Evolutionary conservation across 2,113 vertebrate genomes (phyloP), one percentile per base, ranked within the genome.

Genomic region (Xenopus laevis): DNA sequence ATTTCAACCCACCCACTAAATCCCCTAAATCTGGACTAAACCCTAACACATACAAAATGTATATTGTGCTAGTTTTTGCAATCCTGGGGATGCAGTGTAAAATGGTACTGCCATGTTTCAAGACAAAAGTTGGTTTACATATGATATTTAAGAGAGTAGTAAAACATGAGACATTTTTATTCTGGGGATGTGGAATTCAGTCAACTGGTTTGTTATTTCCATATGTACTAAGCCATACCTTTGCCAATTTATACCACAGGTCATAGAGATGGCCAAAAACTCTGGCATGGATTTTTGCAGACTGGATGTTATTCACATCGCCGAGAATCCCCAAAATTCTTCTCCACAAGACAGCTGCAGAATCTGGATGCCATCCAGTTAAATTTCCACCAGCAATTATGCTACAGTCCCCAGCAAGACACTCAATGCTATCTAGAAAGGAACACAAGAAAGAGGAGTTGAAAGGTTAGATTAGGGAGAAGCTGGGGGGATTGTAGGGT

Each of bases 371-470:
- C 97, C 97, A 99, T 16, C 97, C 97, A 0, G 91, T 89, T 55
- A 99, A 92, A 78, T 89, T 97, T 65, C 97, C 97, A 52, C 97
- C 96, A 30, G 97, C 96, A 71, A 99, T 97, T 78, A 99, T 96
- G 82, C 97, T 99, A 82, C 95, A 91, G 81, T 99, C 95, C 17
- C 98, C 96, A 12, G 94, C 89, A 60, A 98, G 92, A 84, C 91
- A 97, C 73, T 99, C 96, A 0, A 91, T 96, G 59, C 95, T 98
- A 71, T 99, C 97, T 99, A 85, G 3, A 82, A 80, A 64, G 0
- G 10, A 75, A 74, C 57, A 65, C 4, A 8, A 17, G 5, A 20
- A 59, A 53, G 17, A 59, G 0, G 0, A 0, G 0, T 74, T 72
- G 68, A 17, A 0, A 47, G 72, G 1, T 59, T 71, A 17, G 72